Evolutionary conservation across 2,113 vertebrate species (phyloP), one percentile per base, ranked within the genome.

Genomic region (Notiomystis cincta): DNA sequence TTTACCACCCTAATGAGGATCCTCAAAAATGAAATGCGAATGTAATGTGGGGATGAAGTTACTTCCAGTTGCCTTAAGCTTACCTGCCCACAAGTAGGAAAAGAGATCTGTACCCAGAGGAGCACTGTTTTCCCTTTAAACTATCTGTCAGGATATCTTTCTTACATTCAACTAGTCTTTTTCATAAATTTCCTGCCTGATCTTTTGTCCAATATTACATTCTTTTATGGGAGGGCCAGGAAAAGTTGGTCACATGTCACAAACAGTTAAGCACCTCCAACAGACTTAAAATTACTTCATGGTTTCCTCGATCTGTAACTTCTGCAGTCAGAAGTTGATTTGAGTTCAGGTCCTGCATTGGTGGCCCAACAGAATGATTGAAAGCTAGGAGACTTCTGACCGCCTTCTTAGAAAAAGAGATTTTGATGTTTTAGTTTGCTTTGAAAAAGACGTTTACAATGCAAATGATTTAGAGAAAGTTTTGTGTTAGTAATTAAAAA

Each of bases 1-100:
- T 89, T 95, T 58, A 19, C 96, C 89, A 84, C 81, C 71, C 77
- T 94, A 73, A 58, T 40, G 69, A 18, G 65, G 93, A 95, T 51
- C 15, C 28, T 87, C 75, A 33, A 77, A 87, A 93, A 44, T 33
- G 13, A 42, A 38, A 61, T 90, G 45, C 7, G 17, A 66, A 9
- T 56, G 69, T 90, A 47, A 86, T 18, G 27, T 64, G 54, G 37
- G 54, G 54, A 82, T 54, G 45, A 88, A 90, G 50, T 67, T 79
- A 51, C 31, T 91, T 95, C n/a, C 54, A 53, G 18, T 84, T 94
- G 69, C 47, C 57, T 94, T 85, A 79, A 65, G 57, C 54, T 81
- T 89, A 88, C 58, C 67, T 77, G 35, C 30, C 60, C 40, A 17
- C 1, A 4, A 69, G 17, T 45, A 81, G 58, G 76, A 82, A 82